These are phyloP conservation scores for Enteromius afrohamiltoni DNA, from an alignment of 2,797 vertebrate genomes.

Conservation along the genomic window DNA sequence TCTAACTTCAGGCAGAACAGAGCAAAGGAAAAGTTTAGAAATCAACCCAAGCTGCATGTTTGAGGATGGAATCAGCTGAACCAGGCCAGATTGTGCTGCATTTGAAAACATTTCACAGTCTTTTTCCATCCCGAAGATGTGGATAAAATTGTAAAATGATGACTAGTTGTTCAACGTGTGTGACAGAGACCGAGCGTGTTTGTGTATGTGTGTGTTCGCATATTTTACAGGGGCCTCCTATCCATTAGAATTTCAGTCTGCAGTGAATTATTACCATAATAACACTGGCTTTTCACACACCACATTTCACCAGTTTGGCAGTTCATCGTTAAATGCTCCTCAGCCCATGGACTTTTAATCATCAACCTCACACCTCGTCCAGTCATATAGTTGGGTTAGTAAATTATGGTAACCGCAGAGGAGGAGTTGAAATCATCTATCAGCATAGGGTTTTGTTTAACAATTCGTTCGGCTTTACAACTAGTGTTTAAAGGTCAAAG, in stretches of 20 bases:
- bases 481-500: background rate
- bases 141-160: background rate
- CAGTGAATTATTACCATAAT: conserved; percentile 67
- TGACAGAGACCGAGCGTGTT: background rate
- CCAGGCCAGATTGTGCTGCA: conserved; percentile 66
- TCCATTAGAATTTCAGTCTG: conserved; percentile 54
- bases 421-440: conserved; percentile 57
- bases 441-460: conserved; percentile 12
- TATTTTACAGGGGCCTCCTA: conserved; percentile 29
- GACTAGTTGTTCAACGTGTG: conserved; percentile 17
- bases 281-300: conserved; percentile 65
- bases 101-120: conserved; percentile 65
- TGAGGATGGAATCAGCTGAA: conserved; percentile 72
- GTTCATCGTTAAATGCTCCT: conserved; percentile 61
- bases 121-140: conserved; percentile 48
- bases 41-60: conserved; percentile 68
- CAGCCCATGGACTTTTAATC: conserved; percentile 59
- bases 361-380: conserved; percentile 57
- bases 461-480: background rate
- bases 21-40: conserved; percentile 64
- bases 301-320: conserved; percentile 65
- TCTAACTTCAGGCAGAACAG: conserved; percentile 21
- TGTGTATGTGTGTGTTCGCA: conserved; percentile 11
- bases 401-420: conserved; percentile 63
- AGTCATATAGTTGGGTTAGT: conserved; percentile 59